phyloP scores from a whole-genome alignment of 2,113 vertebrate genomes.

The Ardeotis arabs region DNA sequence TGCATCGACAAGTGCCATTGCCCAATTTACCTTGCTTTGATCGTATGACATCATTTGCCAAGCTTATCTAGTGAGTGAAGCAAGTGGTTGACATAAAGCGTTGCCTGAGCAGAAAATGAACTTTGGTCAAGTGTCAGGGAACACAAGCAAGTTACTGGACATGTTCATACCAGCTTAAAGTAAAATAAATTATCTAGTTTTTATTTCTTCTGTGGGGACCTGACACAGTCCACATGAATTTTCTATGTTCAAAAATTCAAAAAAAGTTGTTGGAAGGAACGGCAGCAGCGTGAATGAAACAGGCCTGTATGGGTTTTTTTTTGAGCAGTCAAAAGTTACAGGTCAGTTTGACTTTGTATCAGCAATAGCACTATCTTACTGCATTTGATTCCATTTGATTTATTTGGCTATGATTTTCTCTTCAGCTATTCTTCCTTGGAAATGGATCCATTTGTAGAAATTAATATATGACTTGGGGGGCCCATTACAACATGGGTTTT shows the following conservation, averaged over 20 bases:
- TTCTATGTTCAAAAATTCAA: neutral
- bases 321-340: neutral
- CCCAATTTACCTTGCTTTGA: neutral
- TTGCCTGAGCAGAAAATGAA: neutral
- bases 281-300: neutral
- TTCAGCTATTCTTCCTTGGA: neutral
- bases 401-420: constrained; percentile 7
- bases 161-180: neutral
- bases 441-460: neutral
- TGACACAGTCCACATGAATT: neutral
- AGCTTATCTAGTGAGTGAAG: neutral
- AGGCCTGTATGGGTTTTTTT: fast-evolving
- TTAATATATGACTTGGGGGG: neutral
- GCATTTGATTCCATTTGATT: neutral
- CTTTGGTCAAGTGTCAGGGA: neutral
- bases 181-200: neutral
- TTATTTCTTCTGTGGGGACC: neutral
- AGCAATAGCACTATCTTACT: neutral
- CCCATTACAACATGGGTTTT: neutral
- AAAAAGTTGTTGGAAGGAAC: neutral
- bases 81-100: neutral
- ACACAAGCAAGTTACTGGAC: neutral
- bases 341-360: neutral
- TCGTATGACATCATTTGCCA: neutral
- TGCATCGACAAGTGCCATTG: neutral